A percentile compares a stretch with the other conserved stretches of the same genome.
Conservation (phyloP, 2,113 vertebrate genomes). For the Gracilinanus agilis region DNA sequence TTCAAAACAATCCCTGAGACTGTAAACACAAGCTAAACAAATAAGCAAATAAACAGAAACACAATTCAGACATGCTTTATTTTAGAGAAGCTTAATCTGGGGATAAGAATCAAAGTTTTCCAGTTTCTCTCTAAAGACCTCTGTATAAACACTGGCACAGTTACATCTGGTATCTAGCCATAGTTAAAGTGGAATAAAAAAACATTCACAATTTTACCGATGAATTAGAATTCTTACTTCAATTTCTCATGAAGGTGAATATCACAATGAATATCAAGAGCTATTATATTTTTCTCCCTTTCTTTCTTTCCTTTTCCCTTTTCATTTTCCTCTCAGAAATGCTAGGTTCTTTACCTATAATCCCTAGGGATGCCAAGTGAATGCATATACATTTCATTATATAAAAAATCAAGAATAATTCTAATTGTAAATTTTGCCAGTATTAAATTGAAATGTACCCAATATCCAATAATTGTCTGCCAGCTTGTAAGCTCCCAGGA, state of each 20-base stretch:
- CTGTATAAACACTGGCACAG: background rate
- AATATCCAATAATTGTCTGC: slow-evolving; percentile 71
- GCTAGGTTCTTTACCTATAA: slow-evolving; percentile 32
- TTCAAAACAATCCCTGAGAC: background rate
- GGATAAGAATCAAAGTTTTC: background rate
- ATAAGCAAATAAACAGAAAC: background rate
- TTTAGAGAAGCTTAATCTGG: background rate
- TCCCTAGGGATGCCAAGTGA: slow-evolving; percentile 38
- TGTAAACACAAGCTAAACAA: background rate
- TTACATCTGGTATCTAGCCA: background rate
- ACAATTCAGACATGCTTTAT: background rate
- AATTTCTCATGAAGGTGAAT: slow-evolving; percentile 71
- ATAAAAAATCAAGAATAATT: slow-evolving; percentile 60
- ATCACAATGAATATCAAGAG: slow-evolving; percentile 62
- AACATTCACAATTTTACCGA: slow-evolving; percentile 49
- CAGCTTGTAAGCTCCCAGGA: slow-evolving; percentile 77
- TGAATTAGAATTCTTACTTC: slow-evolving; percentile 62
- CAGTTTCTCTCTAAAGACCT: background rate
- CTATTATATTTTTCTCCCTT: background rate
- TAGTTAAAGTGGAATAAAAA: slow-evolving; percentile 56
- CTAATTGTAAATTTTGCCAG: slow-evolving; percentile 69
- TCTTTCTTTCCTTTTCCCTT: slow-evolving; percentile 47
- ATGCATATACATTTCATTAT: slow-evolving; percentile 38
- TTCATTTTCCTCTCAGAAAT: slow-evolving; percentile 44
- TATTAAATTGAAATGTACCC: slow-evolving; percentile 67